Conservation (phyloP, 2,797 vertebrate genomes). For the Tragopan temminckii region DNA sequence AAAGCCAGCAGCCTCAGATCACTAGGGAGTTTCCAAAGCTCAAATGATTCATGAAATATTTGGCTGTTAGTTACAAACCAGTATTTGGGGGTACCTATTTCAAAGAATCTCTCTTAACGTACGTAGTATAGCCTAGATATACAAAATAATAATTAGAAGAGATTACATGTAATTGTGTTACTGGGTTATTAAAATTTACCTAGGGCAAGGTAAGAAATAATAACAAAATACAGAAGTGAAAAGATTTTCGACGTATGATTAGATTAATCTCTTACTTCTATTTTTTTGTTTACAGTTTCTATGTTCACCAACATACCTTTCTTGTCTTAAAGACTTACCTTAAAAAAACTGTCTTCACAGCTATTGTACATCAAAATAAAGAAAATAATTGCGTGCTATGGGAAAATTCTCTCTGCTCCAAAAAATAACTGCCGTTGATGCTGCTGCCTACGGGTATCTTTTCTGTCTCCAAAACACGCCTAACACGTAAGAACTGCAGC, state of each 20-base stretch:
- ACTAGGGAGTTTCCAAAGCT: neutral
- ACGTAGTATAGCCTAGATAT: neutral
- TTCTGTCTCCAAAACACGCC: neutral
- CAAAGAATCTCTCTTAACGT: neutral
- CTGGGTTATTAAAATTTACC: neutral
- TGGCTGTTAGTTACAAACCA: conserved; percentile 2
- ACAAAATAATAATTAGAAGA: neutral
- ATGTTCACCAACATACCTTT: neutral
- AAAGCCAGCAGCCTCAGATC: conserved; percentile 1
- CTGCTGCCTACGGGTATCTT: neutral
- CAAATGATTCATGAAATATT: conserved; percentile 44
- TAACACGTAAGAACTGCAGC: neutral
- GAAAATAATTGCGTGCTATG: neutral
- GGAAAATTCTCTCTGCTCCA: neutral
- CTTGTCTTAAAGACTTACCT: neutral
- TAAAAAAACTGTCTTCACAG: neutral
- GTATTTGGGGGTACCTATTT: neutral
- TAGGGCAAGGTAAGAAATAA: neutral
- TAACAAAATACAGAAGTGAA: neutral
- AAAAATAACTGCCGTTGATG: neutral
- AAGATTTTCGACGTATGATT: neutral
- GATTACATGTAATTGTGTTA: neutral
- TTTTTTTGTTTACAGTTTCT: neutral
- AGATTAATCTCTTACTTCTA: neutral
- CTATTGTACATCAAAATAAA: neutral